phyloP scores from a whole-genome alignment of 2,888 invertebrate species.

The Entomobrya multifasciata region DNA sequence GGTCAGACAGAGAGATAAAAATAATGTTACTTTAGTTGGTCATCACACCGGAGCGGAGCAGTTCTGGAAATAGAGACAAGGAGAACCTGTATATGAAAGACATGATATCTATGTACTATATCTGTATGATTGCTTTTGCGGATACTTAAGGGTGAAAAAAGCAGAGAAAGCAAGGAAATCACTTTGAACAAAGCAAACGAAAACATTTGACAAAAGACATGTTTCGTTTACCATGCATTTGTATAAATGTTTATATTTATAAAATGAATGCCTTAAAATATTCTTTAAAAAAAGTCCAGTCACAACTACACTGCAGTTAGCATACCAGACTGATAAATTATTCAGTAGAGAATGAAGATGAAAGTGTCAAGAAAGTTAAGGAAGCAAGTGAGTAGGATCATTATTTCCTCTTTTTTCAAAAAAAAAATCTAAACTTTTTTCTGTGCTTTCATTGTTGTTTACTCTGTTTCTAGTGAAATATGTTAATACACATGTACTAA shows the following conservation, averaged over 20 bases:
- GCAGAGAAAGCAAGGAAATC: no score
- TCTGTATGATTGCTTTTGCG: neutral
- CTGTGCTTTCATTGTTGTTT: neutral
- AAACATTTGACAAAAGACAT: no score
- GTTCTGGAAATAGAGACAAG: neutral
- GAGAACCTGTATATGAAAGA: no score
- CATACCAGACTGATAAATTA: slow-evolving; percentile 8
- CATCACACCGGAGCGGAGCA: neutral
- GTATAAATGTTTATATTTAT: no score
- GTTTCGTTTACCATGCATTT: no score
- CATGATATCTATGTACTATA: no score
- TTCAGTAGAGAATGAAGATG: slow-evolving; percentile 28
- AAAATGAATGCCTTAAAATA: no score
- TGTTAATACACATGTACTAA: no score
- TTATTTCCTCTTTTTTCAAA: neutral
- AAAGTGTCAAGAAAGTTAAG: slow-evolving; percentile 32
- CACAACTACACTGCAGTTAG: neutral
- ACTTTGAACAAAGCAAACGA: no score
- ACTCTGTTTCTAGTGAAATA: neutral
- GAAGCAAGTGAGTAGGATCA: slow-evolving; percentile 17
- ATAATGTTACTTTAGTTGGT: neutral
- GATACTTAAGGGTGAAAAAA: neutral
- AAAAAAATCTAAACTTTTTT: neutral
- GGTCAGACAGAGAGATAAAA: neutral
- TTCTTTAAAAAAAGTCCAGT: no score